Evolutionary conservation across 2,888 invertebrate genomes (phyloP).

Genomic region (Cyaniris semiargus): DNA sequence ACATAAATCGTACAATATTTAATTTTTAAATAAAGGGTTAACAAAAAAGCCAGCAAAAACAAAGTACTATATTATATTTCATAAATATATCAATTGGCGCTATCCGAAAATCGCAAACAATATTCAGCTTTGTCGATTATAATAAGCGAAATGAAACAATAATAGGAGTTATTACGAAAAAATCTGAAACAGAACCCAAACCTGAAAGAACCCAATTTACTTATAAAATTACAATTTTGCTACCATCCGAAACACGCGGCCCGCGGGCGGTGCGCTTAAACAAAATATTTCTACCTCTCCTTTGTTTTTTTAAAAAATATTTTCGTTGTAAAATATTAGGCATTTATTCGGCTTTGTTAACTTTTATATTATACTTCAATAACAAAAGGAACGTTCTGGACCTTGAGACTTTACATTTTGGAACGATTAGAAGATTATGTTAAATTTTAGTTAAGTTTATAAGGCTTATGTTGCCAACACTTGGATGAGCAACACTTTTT

Average conservation of each 20-base stretch:
- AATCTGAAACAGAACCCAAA: slow-evolving; percentile 27
- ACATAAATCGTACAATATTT: no score
- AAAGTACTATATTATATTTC: neutral
- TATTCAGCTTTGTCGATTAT: slow-evolving; percentile 17
- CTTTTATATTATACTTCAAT: slow-evolving; percentile 21
- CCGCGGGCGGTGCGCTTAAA: neutral
- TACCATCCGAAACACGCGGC: slow-evolving; percentile 16
- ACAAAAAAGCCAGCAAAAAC: neutral
- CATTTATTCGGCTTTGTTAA: slow-evolving; percentile 7
- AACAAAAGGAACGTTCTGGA: slow-evolving; percentile 7
- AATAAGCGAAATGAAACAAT: slow-evolving; percentile 28
- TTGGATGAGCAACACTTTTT: no score
- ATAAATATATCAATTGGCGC: neutral
- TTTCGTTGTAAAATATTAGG: slow-evolving; percentile 24
- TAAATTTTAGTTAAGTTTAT: neutral
- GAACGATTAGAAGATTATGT: neutral
- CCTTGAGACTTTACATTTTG: neutral
- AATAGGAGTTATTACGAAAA: slow-evolving; percentile 29
- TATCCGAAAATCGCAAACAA: neutral
- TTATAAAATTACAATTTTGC: slow-evolving; percentile 26
- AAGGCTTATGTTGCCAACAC: no score
- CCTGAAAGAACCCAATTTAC: slow-evolving; percentile 23
- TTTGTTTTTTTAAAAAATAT: slow-evolving; percentile 28
- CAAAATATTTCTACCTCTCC: neutral
- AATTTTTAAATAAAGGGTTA: no score